Conservation (phyloP, 2,113 vertebrate species). For the Scomber scombrus region DNA sequence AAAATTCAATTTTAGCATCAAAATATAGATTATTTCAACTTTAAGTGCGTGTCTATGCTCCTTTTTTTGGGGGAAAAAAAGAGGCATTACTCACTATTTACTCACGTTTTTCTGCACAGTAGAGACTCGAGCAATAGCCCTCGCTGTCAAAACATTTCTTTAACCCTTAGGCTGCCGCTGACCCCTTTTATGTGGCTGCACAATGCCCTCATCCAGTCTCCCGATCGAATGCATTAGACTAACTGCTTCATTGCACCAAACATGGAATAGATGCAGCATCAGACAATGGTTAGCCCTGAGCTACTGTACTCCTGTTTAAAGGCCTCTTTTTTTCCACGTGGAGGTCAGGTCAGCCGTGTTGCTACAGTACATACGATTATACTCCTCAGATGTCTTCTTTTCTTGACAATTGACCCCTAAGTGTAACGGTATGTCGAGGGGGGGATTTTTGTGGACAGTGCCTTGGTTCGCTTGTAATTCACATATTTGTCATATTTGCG, state of each 20-base stretch:
- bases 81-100: conserved; percentile 1
- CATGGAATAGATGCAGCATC: conserved; percentile 36
- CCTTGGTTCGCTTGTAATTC: conserved; percentile 22
- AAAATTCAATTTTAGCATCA: neutral
- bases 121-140: neutral
- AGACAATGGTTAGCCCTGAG: conserved; percentile 57
- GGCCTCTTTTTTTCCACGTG: conserved; percentile 25
- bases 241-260: conserved; percentile 59
- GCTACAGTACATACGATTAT: neutral
- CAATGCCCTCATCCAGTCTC: conserved; percentile 37
- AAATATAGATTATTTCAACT: conserved; percentile 12
- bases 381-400: conserved; percentile 16
- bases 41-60: neutral
- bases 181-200: conserved; percentile 61
- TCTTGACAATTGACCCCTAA: neutral
- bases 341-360: conserved; percentile 52
- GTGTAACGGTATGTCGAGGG: neutral
- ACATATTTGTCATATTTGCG: conserved; percentile 14
- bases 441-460: conserved; percentile 1
- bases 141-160: conserved; percentile 34
- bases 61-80: neutral
- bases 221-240: conserved; percentile 60
- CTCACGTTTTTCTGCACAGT: neutral
- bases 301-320: conserved; percentile 46
- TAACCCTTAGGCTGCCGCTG: conserved; percentile 66